Conservation (phyloP, 2,797 vertebrate species). For the Aselliscus stoliczkanus region DNA sequence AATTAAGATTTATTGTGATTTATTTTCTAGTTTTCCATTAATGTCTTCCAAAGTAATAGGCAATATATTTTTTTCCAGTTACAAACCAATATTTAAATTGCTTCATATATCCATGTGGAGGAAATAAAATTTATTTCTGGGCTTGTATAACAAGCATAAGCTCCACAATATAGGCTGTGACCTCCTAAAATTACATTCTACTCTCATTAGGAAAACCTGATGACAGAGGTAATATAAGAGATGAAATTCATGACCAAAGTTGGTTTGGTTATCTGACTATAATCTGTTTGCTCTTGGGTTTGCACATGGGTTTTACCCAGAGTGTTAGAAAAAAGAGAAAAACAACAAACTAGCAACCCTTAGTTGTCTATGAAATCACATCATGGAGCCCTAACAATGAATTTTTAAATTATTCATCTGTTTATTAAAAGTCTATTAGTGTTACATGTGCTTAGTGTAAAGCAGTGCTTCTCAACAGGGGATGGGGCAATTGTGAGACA, state of each 20-base stretch:
- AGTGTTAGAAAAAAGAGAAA: background rate
- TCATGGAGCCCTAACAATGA: background rate
- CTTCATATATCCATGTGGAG: background rate
- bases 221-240: background rate
- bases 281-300: background rate
- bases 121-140: background rate
- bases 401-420: background rate
- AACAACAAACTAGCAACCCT: background rate
- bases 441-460: background rate
- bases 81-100: background rate
- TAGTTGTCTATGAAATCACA: background rate
- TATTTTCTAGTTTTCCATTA: background rate
- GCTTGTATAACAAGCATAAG: background rate
- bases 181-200: background rate
- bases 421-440: background rate
- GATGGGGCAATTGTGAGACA: accelerated
- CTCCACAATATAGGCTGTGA: background rate
- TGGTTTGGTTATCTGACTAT: background rate
- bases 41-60: background rate
- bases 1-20: background rate
- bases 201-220: background rate
- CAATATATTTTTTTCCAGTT: background rate
- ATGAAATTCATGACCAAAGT: background rate
- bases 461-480: background rate
- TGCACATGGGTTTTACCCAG: background rate